phyloP scores from a whole-genome alignment of 2,797 vertebrate genomes.

The Coregonus ussuriensis region DNA sequence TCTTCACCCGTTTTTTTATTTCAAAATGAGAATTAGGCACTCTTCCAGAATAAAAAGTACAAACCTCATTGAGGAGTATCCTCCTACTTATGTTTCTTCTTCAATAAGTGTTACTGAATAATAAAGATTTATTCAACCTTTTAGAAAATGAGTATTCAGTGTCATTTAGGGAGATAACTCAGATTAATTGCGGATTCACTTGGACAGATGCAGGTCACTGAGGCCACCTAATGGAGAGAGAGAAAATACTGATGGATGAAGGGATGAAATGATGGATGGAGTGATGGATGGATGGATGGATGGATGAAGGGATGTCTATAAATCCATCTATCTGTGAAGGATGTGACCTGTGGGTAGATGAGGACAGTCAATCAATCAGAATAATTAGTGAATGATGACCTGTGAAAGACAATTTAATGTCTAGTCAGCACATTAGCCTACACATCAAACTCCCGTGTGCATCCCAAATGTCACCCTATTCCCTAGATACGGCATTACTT shows the following conservation, averaged over 20 bases:
- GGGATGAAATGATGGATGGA: neutral
- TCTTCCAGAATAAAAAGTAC: neutral
- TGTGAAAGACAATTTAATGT: neutral
- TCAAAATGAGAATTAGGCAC: neutral
- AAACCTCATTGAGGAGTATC: neutral
- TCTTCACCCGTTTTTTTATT: no score
- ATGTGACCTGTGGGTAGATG: neutral
- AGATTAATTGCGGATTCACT: constrained; percentile 21
- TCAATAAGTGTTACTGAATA: neutral
- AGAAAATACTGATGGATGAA: neutral
- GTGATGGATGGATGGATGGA: neutral
- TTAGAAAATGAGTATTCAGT: neutral
- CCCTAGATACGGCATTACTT: neutral
- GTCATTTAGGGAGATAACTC: constrained; percentile 34
- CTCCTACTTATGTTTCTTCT: neutral
- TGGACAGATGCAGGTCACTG: constrained; percentile 30
- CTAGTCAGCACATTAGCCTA: neutral
- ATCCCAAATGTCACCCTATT: neutral
- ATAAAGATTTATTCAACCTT: neutral
- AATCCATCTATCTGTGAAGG: neutral
- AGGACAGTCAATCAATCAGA: neutral
- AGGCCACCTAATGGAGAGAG: constrained; percentile 58
- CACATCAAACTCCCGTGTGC: neutral
- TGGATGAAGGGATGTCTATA: neutral
- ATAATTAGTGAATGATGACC: neutral